Base-by-base conservation (phyloP, 2,888 invertebrate species). In the Neoscelio sp. region DNA sequence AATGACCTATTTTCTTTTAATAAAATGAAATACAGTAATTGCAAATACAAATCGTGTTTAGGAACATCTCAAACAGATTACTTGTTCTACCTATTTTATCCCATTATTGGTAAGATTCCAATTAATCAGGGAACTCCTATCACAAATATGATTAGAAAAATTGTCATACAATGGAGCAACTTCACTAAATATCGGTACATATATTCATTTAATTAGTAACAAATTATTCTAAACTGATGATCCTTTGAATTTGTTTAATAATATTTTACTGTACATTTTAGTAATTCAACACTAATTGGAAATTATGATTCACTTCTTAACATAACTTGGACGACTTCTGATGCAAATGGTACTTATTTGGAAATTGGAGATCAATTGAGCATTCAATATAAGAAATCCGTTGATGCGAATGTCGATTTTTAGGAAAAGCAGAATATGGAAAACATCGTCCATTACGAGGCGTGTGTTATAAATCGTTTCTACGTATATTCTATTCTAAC, bases 91-190 rank as follows among this genome's bases (percentile, higher is more conserved):
- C 68, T 94, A 0, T 91, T 94, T 17, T 92, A 91, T 80, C 91
- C 42, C 88, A 67, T 71, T 15, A 13, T 71, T 1, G 46, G 80
- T 1, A 71, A 80, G 38, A 46, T 67, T 20, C 48, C 83, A 2
- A 62, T 84, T 2, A 79, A 89, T 73, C 82, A 80, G 28, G 73
- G 80, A 88, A 23, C 87, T 86, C 2, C 92, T 91, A 79, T 79
- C 28, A 70, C 81, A 15, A 64, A n/a, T n/a, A n/a, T 30, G 2
- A 87, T 91, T 2, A 87, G 91, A 30, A 89, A 91, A 35, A 88
- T 94, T 83, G 90, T 92, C 10, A 87, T 90, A 38, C 88, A 94
- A 88, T 94, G 94, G 94, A 92, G 93, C 0, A 93, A 94, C 82
- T 94, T 94, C 87, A 94, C 94, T 0, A 81, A 83, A 81, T 80